Base-by-base conservation (phyloP, 2,113 vertebrate species). In the Urocynchramus pylzowi region DNA sequence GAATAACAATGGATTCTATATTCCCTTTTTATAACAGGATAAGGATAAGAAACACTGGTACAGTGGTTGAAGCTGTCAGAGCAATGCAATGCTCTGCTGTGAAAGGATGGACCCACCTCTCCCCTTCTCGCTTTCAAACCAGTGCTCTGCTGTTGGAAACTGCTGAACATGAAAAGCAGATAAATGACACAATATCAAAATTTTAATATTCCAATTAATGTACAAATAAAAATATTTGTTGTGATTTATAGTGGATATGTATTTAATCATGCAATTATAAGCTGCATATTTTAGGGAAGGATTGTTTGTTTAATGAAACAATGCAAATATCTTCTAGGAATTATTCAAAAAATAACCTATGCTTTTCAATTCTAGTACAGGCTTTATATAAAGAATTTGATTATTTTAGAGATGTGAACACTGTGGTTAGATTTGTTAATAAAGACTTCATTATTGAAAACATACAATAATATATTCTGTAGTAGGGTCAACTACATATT, bases 1-100 rank as follows among this genome's bases (percentile, higher is more conserved):
- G 92, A 96, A 92, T 86, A 97, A 96, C 93, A 96, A 35, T 42
- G 47, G 63, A 16, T 57, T 56, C 65, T 33, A 1, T 39, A 82
- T 85, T 17, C 44, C 65, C 54, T 76, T 63, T 82, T 82, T 41
- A 12, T 50, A 61, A 4, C 26, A 80, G 33, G 37, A 41, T 9
- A 31, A 81, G 26, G 22, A 2, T 24, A 50, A 61, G 47, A 57
- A 82, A 6, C 16, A 45, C 49, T 57, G 27, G 16, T 81, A 8
- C 28, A 42, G 6, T 35, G 35, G 28, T 47, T 56, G 69, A 50
- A 60, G 54, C 45, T 74, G 69, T 18, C n/a, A 28, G 39, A 45
- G 54, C 52, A 44, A 9, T 56, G 56, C 35, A 60, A 2, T 89
- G 59, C 50, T 65, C 10, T 45, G 76, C 44, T 44, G 23, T 45